phyloP scores from a whole-genome alignment of 2,888 invertebrate genomes.

The Conus canariensis region DNA sequence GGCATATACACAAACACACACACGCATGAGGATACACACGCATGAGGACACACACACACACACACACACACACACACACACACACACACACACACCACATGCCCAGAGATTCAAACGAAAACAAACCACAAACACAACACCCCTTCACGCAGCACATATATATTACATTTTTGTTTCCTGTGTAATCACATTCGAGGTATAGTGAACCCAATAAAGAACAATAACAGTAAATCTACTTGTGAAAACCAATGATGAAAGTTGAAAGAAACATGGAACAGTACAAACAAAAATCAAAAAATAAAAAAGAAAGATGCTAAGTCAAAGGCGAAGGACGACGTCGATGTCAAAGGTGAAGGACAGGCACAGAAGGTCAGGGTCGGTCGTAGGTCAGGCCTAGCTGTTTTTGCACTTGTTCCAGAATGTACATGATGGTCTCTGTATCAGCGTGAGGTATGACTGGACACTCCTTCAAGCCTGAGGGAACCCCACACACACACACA shows the following conservation, averaged over 20 bases:
- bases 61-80: too few species aligned
- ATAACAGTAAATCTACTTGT: not conserved
- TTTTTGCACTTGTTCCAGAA: constrained; percentile 61
- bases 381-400: constrained; percentile 63
- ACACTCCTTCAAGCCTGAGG: constrained; percentile 65
- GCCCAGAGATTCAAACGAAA: not conserved
- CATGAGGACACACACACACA: too few species aligned
- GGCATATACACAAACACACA: too few species aligned
- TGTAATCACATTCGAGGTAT: not conserved
- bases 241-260: not conserved
- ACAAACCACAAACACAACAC: not conserved
- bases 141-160: too few species aligned
- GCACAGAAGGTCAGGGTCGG: constrained; percentile 39
- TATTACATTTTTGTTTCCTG: too few species aligned
- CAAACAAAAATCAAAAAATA: not conserved
- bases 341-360: not conserved
- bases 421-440: constrained; percentile 62
- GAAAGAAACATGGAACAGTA: not conserved
- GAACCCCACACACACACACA: not conserved
- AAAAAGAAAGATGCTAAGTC: not conserved
- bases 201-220: not conserved
- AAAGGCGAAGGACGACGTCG: not conserved
- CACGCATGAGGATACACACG: too few species aligned
- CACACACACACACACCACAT: not conserved
- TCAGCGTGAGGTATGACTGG: constrained; percentile 58